A percentile compares a stretch with the other conserved stretches of the same genome.
These are phyloP conservation scores for Meandrina meandrites DNA, from an alignment of 92 coral and sea anemone species.

Conservation along the genomic window DNA sequence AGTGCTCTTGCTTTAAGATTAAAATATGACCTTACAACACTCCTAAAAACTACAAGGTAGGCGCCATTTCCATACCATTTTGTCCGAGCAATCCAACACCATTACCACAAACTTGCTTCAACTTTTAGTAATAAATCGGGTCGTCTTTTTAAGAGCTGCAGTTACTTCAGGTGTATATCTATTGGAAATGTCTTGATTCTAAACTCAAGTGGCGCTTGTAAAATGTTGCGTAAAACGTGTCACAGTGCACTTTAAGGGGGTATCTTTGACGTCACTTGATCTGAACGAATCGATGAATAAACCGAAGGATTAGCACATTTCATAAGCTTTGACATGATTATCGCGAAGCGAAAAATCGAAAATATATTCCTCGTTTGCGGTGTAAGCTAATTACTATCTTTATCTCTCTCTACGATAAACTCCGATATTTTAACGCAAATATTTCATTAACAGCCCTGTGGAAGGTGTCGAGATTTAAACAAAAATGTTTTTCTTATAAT, in stretches of 20 bases:
- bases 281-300: background rate
- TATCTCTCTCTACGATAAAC: background rate
- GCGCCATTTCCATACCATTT: background rate
- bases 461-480: background rate
- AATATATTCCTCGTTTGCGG: background rate
- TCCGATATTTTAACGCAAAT: background rate
- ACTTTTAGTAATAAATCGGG: background rate
- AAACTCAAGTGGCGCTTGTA: background rate
- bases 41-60: background rate
- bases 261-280: conserved; percentile 18
- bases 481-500: background rate
- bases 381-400: background rate
- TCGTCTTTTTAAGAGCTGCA: background rate
- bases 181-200: background rate
- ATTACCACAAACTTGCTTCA: background rate
- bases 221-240: conserved; percentile 7
- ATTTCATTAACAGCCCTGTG: background rate
- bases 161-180: background rate
- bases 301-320: conserved; percentile 9
- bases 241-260: background rate
- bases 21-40: background rate
- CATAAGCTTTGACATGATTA: background rate
- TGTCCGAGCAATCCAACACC: background rate
- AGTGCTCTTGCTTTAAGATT: background rate
- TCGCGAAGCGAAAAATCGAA: background rate